Evolutionary conservation across 2,888 invertebrate genomes (phyloP).

Genomic region (Ectemnius lituratus): DNA sequence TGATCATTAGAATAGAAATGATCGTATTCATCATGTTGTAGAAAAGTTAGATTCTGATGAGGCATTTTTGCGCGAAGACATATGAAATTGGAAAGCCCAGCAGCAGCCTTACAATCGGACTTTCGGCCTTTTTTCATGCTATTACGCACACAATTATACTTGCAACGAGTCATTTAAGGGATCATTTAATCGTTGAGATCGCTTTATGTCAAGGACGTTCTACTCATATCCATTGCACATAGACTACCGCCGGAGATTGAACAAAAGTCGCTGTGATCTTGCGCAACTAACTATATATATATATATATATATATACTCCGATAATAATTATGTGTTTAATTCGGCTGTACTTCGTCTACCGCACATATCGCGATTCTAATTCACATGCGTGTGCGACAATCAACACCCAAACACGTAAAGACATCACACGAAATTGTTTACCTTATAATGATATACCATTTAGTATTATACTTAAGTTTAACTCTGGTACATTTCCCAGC

Average conservation of each 20-base stretch:
- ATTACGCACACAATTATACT: background rate
- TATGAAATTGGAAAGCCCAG: background rate
- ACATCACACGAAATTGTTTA: constrained; percentile 66
- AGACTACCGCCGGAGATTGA: constrained; percentile 23
- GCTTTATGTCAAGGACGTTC: constrained; percentile 7
- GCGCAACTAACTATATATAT: background rate
- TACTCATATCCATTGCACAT: constrained; percentile 12
- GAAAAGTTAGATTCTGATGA: constrained; percentile 18
- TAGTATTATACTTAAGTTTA: constrained; percentile 41
- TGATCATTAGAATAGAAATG: constrained; percentile 22
- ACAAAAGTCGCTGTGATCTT: constrained; percentile 28
- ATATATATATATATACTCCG: constrained; percentile 10
- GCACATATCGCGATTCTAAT: constrained; percentile 49
- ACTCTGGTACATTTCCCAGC: constrained; percentile 55
- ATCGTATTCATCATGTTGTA: background rate
- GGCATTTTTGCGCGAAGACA: background rate
- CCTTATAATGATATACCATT: constrained; percentile 48
- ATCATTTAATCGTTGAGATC: constrained; percentile 14
- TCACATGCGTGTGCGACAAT: constrained; percentile 54
- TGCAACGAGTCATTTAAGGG: background rate
- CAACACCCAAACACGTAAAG: constrained; percentile 67
- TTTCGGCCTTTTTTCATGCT: background rate
- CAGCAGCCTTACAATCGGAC: background rate
- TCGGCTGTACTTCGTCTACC: constrained; percentile 48
- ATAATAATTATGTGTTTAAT: constrained; percentile 26